Base-by-base conservation (phyloP, 2,113 vertebrate genomes). In the Pluvianellus socialis region DNA sequence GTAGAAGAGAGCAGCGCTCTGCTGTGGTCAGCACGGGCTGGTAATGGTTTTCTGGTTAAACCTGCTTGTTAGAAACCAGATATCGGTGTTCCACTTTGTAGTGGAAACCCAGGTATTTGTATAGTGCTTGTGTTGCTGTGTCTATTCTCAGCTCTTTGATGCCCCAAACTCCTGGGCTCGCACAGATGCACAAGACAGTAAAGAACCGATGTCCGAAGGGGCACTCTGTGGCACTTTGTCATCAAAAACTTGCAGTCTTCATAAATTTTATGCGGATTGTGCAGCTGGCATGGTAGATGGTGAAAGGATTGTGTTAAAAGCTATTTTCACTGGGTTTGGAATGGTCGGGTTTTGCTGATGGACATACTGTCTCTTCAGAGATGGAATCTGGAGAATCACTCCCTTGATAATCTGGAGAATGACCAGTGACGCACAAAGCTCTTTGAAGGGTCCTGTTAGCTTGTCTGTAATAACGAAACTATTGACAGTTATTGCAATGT, bases 131-230 rank as follows among this genome's bases (percentile, higher is more conserved):
- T 44, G 33, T 24, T 70, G 44, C 33, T 13, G 72, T 35, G 14
- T 20, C n/a, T 62, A 0, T 6, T 58, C 35, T 70, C 30, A 22
- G 65, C 55, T 67, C 21, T 15, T 30, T 2, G 1, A 1, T 6
- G 8, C 44, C 23, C n/a, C 20, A 21, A 35, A 23, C 7, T 81
- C 33, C 9, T 67, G 66, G 21, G 33, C 30, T 61, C 30, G 28
- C 9, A 4, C 2, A 14, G 23, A 13, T 28, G 7, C 22, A 33
- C 5, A 5, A 58, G 21, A 9, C 47, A 53, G 30, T 14, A 18
- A 81, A 81, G 32, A 10, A 33, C 17, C 38, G n/a, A 4, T 13
- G 7, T 3, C 1, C 5, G 16, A 11, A 40, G 40, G 61, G 32
- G 7, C 8, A 6, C 2, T 22, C 5, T 21, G 26, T 15, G 32